Percentiles rank a stretch among this genome's conserved stretches.
These are phyloP conservation scores for Gadopsis marmoratus DNA, from an alignment of 2,797 vertebrate species.

Conservation along the genomic window DNA sequence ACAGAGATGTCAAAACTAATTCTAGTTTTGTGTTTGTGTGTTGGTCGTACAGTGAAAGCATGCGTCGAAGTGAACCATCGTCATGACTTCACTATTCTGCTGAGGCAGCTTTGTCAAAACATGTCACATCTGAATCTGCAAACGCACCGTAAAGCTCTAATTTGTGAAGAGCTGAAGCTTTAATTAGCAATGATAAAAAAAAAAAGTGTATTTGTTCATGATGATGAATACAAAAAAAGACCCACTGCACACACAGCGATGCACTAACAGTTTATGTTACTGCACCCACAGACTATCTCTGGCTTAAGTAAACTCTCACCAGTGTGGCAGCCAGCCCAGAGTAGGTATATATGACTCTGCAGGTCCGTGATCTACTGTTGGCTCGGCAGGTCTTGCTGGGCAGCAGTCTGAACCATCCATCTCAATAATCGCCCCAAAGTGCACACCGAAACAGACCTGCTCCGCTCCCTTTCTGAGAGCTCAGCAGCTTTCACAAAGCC, in stretches of 20 bases:
- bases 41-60: slow-evolving; percentile 15
- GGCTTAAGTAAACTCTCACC: neutral
- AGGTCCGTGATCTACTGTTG: slow-evolving; percentile 45
- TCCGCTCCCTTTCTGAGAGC: slow-evolving; percentile 61
- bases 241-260: neutral
- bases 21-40: slow-evolving; percentile 41
- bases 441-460: slow-evolving; percentile 51
- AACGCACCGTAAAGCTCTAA: slow-evolving; percentile 37
- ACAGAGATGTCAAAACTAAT: slow-evolving; percentile 45
- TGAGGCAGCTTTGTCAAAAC: slow-evolving; percentile 54
- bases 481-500: slow-evolving; percentile 71
- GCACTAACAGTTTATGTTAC: neutral
- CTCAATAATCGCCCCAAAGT: slow-evolving; percentile 69
- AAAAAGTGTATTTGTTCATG: slow-evolving; percentile 8
- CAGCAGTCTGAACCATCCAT: slow-evolving; percentile 60
- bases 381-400: slow-evolving; percentile 24
- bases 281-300: neutral
- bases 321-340: slow-evolving; percentile 16
- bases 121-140: slow-evolving; percentile 38
- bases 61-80: slow-evolving; percentile 18
- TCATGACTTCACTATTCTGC: slow-evolving; percentile 53
- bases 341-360: slow-evolving; percentile 30
- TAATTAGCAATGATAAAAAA: slow-evolving; percentile 11
- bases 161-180: slow-evolving; percentile 20
- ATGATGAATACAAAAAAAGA: neutral